Percentiles rank a stretch among this genome's conserved stretches.
phyloP scores from a whole-genome alignment of 2,113 vertebrate genomes.

The Amblyopsis rosae region DNA sequence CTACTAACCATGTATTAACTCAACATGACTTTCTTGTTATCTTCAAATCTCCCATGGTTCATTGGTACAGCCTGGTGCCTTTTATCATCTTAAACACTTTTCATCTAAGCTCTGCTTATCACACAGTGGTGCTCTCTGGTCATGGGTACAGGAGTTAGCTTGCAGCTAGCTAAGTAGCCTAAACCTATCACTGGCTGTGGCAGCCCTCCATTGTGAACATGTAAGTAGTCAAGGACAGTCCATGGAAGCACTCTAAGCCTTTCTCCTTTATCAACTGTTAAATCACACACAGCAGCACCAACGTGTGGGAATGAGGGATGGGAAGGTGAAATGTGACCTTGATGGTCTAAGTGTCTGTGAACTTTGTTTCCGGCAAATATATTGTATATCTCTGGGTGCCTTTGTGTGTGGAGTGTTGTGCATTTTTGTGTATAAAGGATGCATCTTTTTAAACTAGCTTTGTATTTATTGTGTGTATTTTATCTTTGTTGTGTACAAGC shows the following conservation, averaged over 20 bases:
- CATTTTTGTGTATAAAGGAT: background rate
- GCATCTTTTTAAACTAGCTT: no score
- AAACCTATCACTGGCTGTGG: constrained; percentile 41
- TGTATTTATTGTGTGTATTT: no score
- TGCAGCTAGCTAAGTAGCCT: constrained; percentile 22
- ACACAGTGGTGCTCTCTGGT: constrained; percentile 15
- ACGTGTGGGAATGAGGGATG: constrained; percentile 17
- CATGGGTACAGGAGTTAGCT: constrained; percentile 21
- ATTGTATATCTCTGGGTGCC: background rate
- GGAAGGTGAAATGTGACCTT: constrained; percentile 42
- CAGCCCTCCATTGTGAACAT: constrained; percentile 34
- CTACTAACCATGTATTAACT: no score
- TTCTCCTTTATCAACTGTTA: constrained; percentile 51
- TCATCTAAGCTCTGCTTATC: constrained; percentile 38
- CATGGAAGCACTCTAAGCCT: constrained; percentile 50
- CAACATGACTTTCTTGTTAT: no score
- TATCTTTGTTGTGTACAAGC: no score
- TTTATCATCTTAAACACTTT: constrained; percentile 22
- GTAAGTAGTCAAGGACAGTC: constrained; percentile 61
- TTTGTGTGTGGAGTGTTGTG: constrained; percentile 3
- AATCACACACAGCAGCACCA: constrained; percentile 36
- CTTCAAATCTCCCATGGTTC: constrained; percentile 5
- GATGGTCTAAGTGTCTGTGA: constrained; percentile 14
- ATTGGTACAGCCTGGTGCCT: background rate
- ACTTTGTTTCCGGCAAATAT: background rate